These are phyloP conservation scores for Myioborus miniatus DNA, from an alignment of 2,797 vertebrate genomes.

Conservation along the genomic window DNA sequence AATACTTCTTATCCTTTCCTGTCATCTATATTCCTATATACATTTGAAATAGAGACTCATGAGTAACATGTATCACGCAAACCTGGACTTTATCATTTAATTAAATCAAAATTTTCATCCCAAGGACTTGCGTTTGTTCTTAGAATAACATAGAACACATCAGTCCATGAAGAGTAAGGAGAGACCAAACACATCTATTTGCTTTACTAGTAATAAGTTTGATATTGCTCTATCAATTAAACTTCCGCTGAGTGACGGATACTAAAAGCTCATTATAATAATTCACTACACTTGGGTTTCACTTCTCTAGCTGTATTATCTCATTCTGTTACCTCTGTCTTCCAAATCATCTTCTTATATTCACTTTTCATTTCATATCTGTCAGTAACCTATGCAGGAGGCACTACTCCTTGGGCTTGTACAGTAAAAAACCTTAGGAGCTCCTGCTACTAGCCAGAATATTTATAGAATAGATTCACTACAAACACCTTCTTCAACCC, in stretches of 20 bases:
- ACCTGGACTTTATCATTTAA: background rate
- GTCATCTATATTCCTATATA: background rate
- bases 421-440: background rate
- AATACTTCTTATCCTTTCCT: background rate
- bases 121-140: background rate
- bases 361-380: background rate
- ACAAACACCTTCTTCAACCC: background rate
- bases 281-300: background rate
- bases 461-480: fast-evolving
- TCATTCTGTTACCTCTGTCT: background rate
- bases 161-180: background rate
- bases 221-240: background rate
- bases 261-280: background rate
- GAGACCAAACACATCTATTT: background rate
- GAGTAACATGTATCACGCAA: background rate
- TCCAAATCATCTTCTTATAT: background rate
- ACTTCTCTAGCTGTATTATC: background rate
- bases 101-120: background rate
- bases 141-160: background rate
- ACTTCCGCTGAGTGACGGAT: background rate
- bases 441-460: background rate
- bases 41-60: background rate
- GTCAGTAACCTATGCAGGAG: background rate
- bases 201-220: background rate
- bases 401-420: background rate